These are phyloP conservation scores for Palythoa grandiflora DNA, from an alignment of 92 coral and sea anemone species.

Conservation along the genomic window DNA sequence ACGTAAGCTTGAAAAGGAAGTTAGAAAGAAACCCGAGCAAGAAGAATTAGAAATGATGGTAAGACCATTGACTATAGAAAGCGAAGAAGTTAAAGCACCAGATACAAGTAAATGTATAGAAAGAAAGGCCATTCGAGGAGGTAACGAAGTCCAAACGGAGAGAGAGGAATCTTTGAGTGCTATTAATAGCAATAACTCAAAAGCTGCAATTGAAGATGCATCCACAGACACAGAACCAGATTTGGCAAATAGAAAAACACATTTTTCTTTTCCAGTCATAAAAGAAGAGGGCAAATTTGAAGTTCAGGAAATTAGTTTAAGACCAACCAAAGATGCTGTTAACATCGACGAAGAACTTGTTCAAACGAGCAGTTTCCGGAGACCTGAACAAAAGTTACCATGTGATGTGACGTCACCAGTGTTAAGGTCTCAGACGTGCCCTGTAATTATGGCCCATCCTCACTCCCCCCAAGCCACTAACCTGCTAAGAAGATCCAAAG, in stretches of 20 bases:
- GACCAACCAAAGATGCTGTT: not conserved
- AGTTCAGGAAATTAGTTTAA: not conserved
- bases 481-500: not conserved
- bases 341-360: not conserved
- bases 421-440: slow-evolving; percentile 33
- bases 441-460: not conserved
- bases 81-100: not conserved
- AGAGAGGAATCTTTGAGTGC: not conserved
- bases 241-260: not conserved
- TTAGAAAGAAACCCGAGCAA: slow-evolving; percentile 43
- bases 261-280: not conserved
- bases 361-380: not conserved
- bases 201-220: not conserved
- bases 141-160: not conserved
- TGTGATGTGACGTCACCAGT: not conserved
- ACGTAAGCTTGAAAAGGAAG: slow-evolving; percentile 49
- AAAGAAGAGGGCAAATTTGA: not conserved
- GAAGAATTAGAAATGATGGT: slow-evolving; percentile 32
- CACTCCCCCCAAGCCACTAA: not conserved
- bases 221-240: not conserved
- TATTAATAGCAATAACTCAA: not conserved
- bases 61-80: slow-evolving; percentile 6
- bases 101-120: not conserved
- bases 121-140: not conserved
- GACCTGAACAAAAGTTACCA: not conserved